A percentile compares a stretch with the other conserved stretches of the same genome.
Conservation (phyloP, 2,888 invertebrate genomes). For the Latheticus oryzae region DNA sequence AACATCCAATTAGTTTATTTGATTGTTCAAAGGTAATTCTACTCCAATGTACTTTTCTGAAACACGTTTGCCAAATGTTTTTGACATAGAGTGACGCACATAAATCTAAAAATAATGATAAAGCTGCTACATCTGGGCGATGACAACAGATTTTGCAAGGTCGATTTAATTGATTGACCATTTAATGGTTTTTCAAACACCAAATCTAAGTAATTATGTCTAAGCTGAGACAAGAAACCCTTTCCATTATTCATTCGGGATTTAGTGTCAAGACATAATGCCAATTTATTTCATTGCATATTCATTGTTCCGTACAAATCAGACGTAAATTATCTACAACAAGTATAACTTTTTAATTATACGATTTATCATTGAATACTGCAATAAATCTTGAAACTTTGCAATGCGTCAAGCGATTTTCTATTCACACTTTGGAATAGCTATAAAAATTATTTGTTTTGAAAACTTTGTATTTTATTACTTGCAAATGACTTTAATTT, state of each 20-base stretch:
- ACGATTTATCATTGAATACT: conserved; percentile 11
- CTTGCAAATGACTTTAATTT: conserved; percentile 1
- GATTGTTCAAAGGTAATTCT: conserved; percentile 10
- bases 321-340: conserved; percentile 30
- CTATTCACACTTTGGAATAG: no score
- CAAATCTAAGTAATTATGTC: conserved; percentile 6
- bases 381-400: conserved; percentile 20
- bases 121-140: conserved; percentile 27
- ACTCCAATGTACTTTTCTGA: conserved; percentile 39
- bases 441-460: no score
- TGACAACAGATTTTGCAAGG: conserved; percentile 31
- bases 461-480: conserved; percentile 2
- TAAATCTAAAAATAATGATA: conserved; percentile 57
- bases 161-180: conserved; percentile 7
- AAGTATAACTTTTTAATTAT: conserved; percentile 11
- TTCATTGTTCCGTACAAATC: conserved; percentile 22
- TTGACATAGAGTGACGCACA: conserved; percentile 57
- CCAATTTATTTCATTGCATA: conserved; percentile 31
- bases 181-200: no score
- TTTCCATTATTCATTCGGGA: conserved; percentile 25
- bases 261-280: conserved; percentile 35
- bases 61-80: conserved; percentile 49
- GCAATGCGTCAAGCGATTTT: no score
- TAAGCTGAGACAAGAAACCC: conserved; percentile 9
- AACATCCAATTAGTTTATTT: no score